Base-by-base conservation (phyloP, 2,888 invertebrate genomes). In the Latheticus oryzae region DNA sequence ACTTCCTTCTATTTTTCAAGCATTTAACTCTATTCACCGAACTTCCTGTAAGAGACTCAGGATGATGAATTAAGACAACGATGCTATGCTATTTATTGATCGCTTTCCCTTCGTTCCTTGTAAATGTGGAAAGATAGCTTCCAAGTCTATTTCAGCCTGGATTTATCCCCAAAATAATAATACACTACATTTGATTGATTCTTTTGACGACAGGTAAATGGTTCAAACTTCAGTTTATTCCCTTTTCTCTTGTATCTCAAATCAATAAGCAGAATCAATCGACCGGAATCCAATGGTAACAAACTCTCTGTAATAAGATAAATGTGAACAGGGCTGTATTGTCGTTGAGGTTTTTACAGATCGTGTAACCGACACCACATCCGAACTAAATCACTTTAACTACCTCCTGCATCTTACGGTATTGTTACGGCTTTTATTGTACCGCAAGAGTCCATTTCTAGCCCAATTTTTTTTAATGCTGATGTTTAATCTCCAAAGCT, bases 311-410 rank as follows among this genome's bases (percentile, higher is more conserved):
- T 45, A 54, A 43, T 43, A 54, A 54, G 54, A 54, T 54, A 54
- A 37, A 55, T 55, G 56, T 30, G 38, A 32, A 42, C n/a, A 12
- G 13, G 38, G 48, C 13, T 9, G 45, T 35, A 54, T 43, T 45
- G 54, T 54, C 37, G 55, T 21, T 17, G 47, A 8, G 50, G 56
- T 48, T 56, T 56, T 56, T 56, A 56, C 56, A 56, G 40, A 33
- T 56, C 50, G 48, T 56, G 56, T 48, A 56, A 50, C 50, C 56
- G 56, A 50, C 48, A 56, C 56, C 56, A 26, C 56, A 50, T 40
- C 23, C 32, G 12, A 40, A 30, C 33, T 50, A 50, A 56, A 56
- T 56, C 56, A 56, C 56, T 48, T 48, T 56, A 56, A 56, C 56
- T 42, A 42, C 56, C 47, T 37, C 32, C 56, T 48, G 55, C 38